These are phyloP conservation scores for Cydia strobilella DNA, from an alignment of 1,140 invertebrate genomes.

Conservation along the genomic window DNA sequence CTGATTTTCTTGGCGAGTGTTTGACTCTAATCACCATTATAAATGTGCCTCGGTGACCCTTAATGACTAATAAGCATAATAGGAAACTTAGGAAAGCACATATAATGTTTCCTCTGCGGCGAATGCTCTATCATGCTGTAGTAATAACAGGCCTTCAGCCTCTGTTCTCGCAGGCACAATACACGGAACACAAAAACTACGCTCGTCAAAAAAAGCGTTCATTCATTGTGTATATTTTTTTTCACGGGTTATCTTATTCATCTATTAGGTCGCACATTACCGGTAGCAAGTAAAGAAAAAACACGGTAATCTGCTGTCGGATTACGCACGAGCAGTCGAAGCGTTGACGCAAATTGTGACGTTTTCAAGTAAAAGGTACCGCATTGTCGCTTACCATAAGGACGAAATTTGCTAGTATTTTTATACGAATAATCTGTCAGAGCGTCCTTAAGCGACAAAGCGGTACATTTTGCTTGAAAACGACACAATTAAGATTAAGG, in stretches of 20 bases:
- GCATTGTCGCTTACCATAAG: too few relatives aligned
- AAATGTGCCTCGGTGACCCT: background rate
- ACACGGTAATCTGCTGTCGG: constrained; percentile 11
- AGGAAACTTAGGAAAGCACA: background rate
- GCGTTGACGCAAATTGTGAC: constrained; percentile 29
- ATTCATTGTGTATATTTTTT: constrained; percentile 30
- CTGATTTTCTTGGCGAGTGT: background rate
- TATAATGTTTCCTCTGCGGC: background rate
- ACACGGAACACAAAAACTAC: constrained; percentile 5
- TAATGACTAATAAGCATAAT: background rate
- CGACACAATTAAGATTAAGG: too few relatives aligned
- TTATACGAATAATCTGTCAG: too few relatives aligned
- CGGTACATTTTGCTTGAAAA: too few relatives aligned
- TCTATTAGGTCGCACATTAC: constrained; percentile 23
- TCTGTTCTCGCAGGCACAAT: background rate
- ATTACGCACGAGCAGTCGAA: constrained; percentile 9
- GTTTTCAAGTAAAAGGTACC: too few relatives aligned
- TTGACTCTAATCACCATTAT: background rate
- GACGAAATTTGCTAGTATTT: too few relatives aligned
- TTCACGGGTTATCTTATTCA: constrained; percentile 13
- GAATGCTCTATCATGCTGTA: background rate
- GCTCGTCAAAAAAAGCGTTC: background rate
- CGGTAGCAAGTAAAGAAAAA: constrained; percentile 17
- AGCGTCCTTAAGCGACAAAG: too few relatives aligned
- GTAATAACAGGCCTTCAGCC: background rate